phyloP scores from a whole-genome alignment of 2,888 invertebrate species.

The Caenorhabditis wallacei region DNA sequence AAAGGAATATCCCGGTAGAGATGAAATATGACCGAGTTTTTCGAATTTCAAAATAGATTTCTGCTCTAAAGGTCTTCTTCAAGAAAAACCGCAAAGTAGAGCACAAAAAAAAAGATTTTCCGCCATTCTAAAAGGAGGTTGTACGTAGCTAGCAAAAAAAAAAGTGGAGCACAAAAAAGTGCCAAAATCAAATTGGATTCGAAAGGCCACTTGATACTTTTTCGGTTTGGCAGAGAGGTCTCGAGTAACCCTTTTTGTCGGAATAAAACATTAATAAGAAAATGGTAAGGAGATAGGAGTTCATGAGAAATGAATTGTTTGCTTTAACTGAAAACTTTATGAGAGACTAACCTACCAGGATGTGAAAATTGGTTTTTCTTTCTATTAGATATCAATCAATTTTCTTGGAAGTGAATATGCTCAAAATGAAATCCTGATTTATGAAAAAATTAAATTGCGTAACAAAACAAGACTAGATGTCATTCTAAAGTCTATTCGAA shows the following conservation, averaged over 20 bases:
- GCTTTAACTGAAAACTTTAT: constrained; percentile 19
- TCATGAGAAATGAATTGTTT: constrained; percentile 59
- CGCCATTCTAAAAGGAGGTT: constrained; percentile 22
- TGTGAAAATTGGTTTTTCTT: background rate
- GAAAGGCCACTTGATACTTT: constrained; percentile 68
- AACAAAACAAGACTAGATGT: too few relatives aligned
- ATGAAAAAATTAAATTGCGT: too few relatives aligned
- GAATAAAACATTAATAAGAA: constrained; percentile 62
- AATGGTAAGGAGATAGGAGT: constrained; percentile 36
- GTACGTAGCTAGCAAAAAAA: constrained; percentile 22
- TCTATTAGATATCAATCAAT: too few relatives aligned
- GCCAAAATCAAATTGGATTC: constrained; percentile 64
- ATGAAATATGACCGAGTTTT: background rate
- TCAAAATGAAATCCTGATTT: too few relatives aligned
- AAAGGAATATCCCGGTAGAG: too few relatives aligned
- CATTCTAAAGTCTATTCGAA: too few relatives aligned
- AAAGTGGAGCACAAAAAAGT: constrained; percentile 54
- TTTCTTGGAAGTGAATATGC: too few relatives aligned
- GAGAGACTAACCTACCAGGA: constrained; percentile 20
- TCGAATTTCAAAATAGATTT: background rate
- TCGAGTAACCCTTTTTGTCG: constrained; percentile 35
- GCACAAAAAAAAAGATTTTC: constrained; percentile 26
- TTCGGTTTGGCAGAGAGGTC: constrained; percentile 52
- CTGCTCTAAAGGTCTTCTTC: background rate
- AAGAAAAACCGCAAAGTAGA: constrained; percentile 1